Base-by-base conservation (phyloP, 1,140 invertebrate species). In the Bombus impatiens region DNA sequence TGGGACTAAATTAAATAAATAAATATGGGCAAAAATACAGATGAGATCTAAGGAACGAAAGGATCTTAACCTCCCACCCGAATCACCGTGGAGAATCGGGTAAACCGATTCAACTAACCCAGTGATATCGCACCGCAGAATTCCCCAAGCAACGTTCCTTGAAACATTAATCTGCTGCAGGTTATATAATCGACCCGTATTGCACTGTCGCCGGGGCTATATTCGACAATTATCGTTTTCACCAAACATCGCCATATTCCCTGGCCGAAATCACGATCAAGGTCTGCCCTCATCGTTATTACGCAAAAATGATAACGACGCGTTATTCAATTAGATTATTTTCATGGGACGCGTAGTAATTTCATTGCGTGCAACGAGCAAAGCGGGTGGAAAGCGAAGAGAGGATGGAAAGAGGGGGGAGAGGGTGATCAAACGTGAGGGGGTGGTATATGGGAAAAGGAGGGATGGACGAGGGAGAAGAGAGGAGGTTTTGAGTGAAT, bases 301-400 rank as follows among this genome's bases (percentile, higher is more conserved):
- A 74, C 82, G 76, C 71, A 86, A 87, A 87, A 87, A 87, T 84
- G 86, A 87, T 87, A 87, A 87, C 86, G 86, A 80, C 76, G 86
- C 86, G 86, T 87, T 84, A 87, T 87, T 90, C 88, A 86, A 86
- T 90, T 90, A 88, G 81, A 86, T 86, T 90, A 90, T 88, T 90
- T 90, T 86, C 86, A 87, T 89, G 86, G 86, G 70, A 82, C 86
- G 78, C 78, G 80, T 71, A 82, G 87, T 86, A 90, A 90, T 90
- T 88, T 88, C 76, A 78, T 88, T 86, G 84, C 86, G 74, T 71
- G 71, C 86, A 68, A 68, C 62, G 84, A 77, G 71, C 62, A 68
- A 83, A 82, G 65, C 76, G 71, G 82, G 70, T 47, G 86, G 70
- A 74, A 88, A 71, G 77, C 75, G 86, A 59, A 42, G 35, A 15